These are phyloP conservation scores for Myopa tessellatipennis DNA, from an alignment of 2,888 invertebrate species.

Conservation along the genomic window DNA sequence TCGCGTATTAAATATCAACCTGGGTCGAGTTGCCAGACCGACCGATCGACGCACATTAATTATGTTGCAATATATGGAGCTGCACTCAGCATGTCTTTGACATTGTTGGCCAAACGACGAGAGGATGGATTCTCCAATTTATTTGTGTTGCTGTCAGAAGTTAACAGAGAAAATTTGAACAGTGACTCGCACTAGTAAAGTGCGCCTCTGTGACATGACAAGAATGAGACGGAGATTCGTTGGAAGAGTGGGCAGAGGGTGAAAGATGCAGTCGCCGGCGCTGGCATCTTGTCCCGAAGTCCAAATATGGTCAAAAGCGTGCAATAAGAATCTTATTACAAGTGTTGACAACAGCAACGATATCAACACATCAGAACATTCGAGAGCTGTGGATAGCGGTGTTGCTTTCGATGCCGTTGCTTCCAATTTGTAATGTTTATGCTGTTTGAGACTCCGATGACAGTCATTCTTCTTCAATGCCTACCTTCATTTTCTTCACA, in stretches of 20 bases:
- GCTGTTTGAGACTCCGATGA: neutral
- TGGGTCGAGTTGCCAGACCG: neutral
- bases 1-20: slow-evolving; percentile 16
- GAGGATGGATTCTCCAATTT: slow-evolving; percentile 8
- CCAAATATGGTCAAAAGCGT: slow-evolving; percentile 54
- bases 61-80: slow-evolving; percentile 50
- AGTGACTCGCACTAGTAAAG: neutral
- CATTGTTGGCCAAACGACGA: neutral
- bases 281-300: slow-evolving; percentile 15
- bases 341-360: slow-evolving; percentile 58
- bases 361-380: neutral
- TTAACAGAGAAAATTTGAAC: neutral
- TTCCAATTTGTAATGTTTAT: too few species aligned
- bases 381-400: slow-evolving; percentile 20
- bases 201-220: slow-evolving; percentile 1
- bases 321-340: slow-evolving; percentile 54
- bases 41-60: slow-evolving; percentile 50
- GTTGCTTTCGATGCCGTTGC: slow-evolving; percentile 56
- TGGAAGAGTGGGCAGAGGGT: neutral
- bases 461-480: too few species aligned
- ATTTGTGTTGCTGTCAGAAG: slow-evolving; percentile 11
- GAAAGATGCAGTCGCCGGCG: neutral
- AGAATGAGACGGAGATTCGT: too few species aligned
- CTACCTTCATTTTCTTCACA: too few species aligned
- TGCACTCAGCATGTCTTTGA: slow-evolving; percentile 6